Percentiles rank a stretch among this genome's conserved stretches.
Evolutionary conservation across 2,113 vertebrate species (phyloP).

Genomic region (Sinocyclocheilus grahami): DNA sequence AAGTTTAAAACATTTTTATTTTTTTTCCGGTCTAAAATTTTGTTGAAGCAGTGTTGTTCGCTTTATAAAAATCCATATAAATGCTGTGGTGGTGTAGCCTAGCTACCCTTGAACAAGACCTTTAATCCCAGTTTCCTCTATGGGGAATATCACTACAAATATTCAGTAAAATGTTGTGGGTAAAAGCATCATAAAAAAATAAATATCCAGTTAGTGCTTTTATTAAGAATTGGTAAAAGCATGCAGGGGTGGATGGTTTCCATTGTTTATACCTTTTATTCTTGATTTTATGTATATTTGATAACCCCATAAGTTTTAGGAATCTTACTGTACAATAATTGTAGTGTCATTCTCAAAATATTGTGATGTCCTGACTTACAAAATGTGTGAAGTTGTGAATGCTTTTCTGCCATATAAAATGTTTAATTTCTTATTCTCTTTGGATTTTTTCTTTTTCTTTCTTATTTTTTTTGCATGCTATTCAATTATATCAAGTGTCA

Average conservation of each 20-base stretch:
- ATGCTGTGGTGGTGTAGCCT: background rate
- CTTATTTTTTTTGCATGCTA: background rate
- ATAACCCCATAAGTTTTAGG: background rate
- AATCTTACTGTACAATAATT: background rate
- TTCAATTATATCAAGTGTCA: background rate
- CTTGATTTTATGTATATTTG: background rate
- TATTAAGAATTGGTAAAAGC: background rate
- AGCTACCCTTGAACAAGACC: background rate
- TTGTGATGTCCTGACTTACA: too few species aligned
- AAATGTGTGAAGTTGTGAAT: background rate
- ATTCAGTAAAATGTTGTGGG: background rate
- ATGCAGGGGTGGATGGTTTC: background rate
- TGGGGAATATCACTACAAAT: background rate
- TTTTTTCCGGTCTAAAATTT: background rate
- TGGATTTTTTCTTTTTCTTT: background rate
- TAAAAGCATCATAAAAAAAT: background rate
- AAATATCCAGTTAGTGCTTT: background rate
- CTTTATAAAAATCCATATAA: background rate
- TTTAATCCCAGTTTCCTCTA: background rate
- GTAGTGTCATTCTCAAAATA: background rate
- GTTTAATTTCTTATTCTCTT: too few species aligned
- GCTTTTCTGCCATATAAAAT: background rate
- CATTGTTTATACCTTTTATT: background rate
- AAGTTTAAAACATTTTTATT: background rate
- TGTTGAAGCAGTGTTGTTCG: background rate